Evolutionary conservation across 2,888 invertebrate genomes (phyloP), one percentile per base, ranked within the genome.

Genomic region (Rotaria sp.): DNA sequence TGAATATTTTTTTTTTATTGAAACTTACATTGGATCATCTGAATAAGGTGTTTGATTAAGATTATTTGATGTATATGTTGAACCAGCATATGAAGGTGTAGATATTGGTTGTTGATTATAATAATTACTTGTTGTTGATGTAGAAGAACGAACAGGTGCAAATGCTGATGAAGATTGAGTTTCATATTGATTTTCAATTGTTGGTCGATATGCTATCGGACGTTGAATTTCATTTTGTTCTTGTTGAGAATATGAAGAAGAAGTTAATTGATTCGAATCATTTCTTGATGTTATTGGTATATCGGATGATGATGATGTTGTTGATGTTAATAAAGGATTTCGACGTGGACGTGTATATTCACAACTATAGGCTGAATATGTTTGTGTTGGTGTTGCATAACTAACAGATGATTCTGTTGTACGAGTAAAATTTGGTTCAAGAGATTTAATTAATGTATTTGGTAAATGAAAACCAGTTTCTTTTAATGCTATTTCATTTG

Each of bases 311-410:
- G 30, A 15, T 30, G 67, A 15, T 30, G 21, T 24, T 10, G 15
- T 0, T 11, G 80, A 13, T 80, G n/a, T 26, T 21, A 75, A 11
- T 4, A 15, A 5, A 21, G 21, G 35, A 80, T 80, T 80, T 1
- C 80, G 80, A 80, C 45, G 80, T 26, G 80, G 80, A 26, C 80
- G 41, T n/a, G 80, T 80, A 80, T 80, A 80, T 80, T 80, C 80
- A 80, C 80, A 80, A 45, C 80, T 80, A n/a, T 80, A 80, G 2
- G 80, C n/a, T 2, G 80, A 26, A 45, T 80, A 80, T 0, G 45
- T 38, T 80, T 80, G 41, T 45, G 80, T 80, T 80, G 80, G 80
- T 45, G 80, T 80, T 11, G 45, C 45, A 80, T 80, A 80, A 45
- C n/a, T 24, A n/a, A n/a, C 11, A 13, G 80, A 80, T n/a, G 80